Evolutionary conservation across 2,113 vertebrate genomes (phyloP), one percentile per base, ranked within the genome.

Genomic region (Oxyruncus cristatus): DNA sequence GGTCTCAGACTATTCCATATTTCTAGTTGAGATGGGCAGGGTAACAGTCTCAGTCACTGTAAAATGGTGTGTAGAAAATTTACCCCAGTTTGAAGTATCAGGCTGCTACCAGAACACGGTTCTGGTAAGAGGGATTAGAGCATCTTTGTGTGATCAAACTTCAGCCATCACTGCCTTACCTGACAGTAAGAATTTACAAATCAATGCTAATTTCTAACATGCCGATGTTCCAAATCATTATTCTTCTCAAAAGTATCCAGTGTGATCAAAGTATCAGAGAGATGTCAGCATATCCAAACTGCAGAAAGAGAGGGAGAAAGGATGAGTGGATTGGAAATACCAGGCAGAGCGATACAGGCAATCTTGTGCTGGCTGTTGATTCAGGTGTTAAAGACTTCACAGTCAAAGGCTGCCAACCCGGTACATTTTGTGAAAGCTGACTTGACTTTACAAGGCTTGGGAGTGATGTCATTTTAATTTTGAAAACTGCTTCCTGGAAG

Each of bases 401-500:
- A 56, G 70, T 63, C 52, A 65, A 47, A 79, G 35, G 27, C 81
- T 93, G 63, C 46, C 85, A 61, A 14, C 47, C 21, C 52, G 44
- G 24, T 62, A 49, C 14, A 14, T 65, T 76, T 86, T 83, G 82
- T 76, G 53, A 73, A 65, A 5, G 3, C 53, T 46, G 79, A 71
- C 53, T 72, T 72, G 79, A 92, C 83, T 88, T 79, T 81, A 52
- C 47, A 93, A 55, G 32, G 52, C 42, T 92, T 68, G 65, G 23
- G 85, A 77, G 63, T 53, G 53, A 82, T 58, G 26, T 53, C 3
- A 81, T 83, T 96, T 92, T 76, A 89, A 88, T 94, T 92, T 88
- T 81, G 73, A 63, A 90, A 95, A 83, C 63, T 1, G 6, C 35
- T 85, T 87, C 46, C 73, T 95, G 75, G 62, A 93, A 95, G 84